Conservation (phyloP, 2,113 vertebrate genomes). For the Rhizomys pruinosus region DNA sequence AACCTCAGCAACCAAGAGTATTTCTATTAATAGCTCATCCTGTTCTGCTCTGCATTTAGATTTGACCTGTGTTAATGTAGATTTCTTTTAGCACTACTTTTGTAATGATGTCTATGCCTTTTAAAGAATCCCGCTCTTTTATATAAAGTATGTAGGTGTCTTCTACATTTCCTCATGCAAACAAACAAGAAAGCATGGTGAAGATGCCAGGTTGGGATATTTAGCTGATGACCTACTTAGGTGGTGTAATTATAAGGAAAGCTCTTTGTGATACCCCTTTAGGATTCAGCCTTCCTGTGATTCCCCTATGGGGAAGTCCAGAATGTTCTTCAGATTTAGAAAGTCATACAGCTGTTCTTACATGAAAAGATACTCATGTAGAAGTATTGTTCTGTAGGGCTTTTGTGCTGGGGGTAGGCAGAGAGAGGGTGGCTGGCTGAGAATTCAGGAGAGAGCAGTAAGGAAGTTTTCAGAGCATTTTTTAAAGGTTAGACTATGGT, state of each 20-base stretch:
- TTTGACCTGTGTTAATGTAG: slow-evolving; percentile 9
- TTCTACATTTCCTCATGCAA: background rate
- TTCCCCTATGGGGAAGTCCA: slow-evolving; percentile 39
- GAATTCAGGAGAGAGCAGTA: background rate
- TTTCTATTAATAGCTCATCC: slow-evolving; percentile 43
- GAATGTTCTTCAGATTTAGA: slow-evolving; percentile 4
- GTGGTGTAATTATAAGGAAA: slow-evolving; percentile 34
- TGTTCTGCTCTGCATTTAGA: slow-evolving; percentile 5
- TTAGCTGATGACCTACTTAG: background rate
- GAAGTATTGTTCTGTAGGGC: background rate
- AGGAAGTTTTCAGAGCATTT: background rate
- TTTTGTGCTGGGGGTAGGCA: slow-evolving; percentile 27
- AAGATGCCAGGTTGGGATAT: background rate
- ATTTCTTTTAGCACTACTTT: slow-evolving; percentile 17
- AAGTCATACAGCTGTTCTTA: background rate
- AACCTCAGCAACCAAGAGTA: slow-evolving; percentile 46
- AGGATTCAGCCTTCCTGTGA: background rate
- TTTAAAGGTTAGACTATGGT: background rate
- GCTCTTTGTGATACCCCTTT: slow-evolving; percentile 10
- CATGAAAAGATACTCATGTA: background rate
- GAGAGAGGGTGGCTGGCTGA: background rate
- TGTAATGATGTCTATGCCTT: slow-evolving; percentile 30
- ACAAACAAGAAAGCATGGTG: background rate
- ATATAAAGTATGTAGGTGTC: background rate
- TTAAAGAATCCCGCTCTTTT: slow-evolving; percentile 27